A percentile compares a stretch with the other conserved stretches of the same genome.
phyloP scores from a whole-genome alignment of 2,113 vertebrate genomes.

The Dendrocopos noguchii region DNA sequence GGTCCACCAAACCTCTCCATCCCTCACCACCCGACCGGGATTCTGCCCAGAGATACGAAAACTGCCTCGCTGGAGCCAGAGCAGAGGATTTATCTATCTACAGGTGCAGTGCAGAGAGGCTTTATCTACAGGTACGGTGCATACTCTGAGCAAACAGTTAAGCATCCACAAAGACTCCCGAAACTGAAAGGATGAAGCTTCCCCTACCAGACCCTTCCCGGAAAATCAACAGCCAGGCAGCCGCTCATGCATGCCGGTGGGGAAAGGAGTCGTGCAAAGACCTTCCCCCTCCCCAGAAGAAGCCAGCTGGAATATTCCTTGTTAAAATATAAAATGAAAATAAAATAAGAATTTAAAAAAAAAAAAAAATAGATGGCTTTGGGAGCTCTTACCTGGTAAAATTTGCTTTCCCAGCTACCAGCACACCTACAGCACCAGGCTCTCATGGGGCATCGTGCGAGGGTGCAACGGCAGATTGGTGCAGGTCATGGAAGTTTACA shows the following conservation, averaged over 20 bases:
- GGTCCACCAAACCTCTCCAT: not conserved
- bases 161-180: not conserved
- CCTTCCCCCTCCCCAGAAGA: not conserved
- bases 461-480: not conserved
- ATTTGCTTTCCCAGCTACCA: conserved; percentile 26
- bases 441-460: conserved; percentile 13
- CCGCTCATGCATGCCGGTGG: not conserved
- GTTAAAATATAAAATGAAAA: no score
- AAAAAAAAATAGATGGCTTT: not conserved
- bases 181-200: not conserved
- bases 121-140: not conserved
- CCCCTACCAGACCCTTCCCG: not conserved
- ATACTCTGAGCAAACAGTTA: not conserved
- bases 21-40: fast-evolving
- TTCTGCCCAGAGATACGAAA: fast-evolving
- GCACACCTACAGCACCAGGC: conserved; percentile 52
- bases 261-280: not conserved
- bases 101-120: not conserved
- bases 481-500: conserved; percentile 55
- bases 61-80: not conserved
- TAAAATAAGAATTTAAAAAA: no score
- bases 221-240: not conserved
- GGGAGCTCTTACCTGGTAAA: conserved; percentile 52
- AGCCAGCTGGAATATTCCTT: not conserved
- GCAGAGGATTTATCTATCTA: not conserved